phyloP scores from a whole-genome alignment of 2,888 invertebrate genomes.

The Galerucella calmariensis region DNA sequence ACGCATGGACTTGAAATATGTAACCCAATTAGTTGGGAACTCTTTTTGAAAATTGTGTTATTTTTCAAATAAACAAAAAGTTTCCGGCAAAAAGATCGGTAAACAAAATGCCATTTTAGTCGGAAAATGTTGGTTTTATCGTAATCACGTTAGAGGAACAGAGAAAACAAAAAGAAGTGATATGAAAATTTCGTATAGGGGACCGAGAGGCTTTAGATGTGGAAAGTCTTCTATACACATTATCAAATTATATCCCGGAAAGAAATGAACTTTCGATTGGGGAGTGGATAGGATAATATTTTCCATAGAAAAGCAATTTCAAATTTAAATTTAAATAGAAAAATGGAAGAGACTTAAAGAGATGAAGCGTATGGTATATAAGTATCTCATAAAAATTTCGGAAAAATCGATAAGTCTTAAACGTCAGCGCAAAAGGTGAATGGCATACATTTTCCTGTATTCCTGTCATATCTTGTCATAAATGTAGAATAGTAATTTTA shows the following conservation, averaged over 20 bases:
- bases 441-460: too few species aligned
- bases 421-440: too few species aligned
- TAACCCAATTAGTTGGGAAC: too few species aligned
- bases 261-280: slow-evolving; percentile 29
- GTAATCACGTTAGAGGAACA: slow-evolving; percentile 37
- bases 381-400: slow-evolving; percentile 15
- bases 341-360: slow-evolving; percentile 12
- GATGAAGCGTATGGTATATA: not conserved
- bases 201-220: slow-evolving; percentile 25
- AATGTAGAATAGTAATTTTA: too few species aligned
- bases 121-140: slow-evolving; percentile 33
- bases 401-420: slow-evolving; percentile 2
- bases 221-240: slow-evolving; percentile 35
- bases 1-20: too few species aligned
- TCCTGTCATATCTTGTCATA: too few species aligned
- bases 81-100: slow-evolving; percentile 12
- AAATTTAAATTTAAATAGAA: slow-evolving; percentile 33
- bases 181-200: slow-evolving; percentile 33
- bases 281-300: slow-evolving; percentile 29
- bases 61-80: slow-evolving; percentile 10
- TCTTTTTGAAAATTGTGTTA: not conserved
- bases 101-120: slow-evolving; percentile 38
- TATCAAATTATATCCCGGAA: slow-evolving; percentile 41
- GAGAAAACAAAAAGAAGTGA: slow-evolving; percentile 41
- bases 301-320: slow-evolving; percentile 31